These are phyloP conservation scores for Ptyas mucosa DNA, from an alignment of 2,113 vertebrate genomes.

Conservation along the genomic window DNA sequence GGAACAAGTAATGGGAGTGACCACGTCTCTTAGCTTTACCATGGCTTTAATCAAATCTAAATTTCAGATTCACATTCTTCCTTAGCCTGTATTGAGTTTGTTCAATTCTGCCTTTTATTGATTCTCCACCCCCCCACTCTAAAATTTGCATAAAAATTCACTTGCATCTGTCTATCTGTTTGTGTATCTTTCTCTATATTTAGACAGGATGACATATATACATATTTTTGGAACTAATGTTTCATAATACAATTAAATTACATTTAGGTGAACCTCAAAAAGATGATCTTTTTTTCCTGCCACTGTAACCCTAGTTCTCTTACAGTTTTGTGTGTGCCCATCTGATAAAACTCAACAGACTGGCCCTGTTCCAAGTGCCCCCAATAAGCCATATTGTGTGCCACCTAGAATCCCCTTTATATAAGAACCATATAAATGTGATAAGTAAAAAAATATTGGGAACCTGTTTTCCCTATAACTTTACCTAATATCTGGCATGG, in stretches of 20 bases:
- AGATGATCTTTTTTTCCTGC: too few relatives aligned
- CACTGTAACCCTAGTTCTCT: too few relatives aligned
- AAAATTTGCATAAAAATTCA: not conserved
- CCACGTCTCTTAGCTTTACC: not conserved
- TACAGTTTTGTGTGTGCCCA: too few relatives aligned
- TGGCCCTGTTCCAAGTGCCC: too few relatives aligned
- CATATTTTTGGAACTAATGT: not conserved
- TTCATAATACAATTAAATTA: not conserved
- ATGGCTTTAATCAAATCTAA: not conserved
- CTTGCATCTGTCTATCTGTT: too few relatives aligned
- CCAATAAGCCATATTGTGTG: too few relatives aligned
- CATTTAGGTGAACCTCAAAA: not conserved
- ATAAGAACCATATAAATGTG: too few relatives aligned
- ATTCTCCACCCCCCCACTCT: not conserved
- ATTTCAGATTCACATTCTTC: not conserved
- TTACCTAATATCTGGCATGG: too few relatives aligned
- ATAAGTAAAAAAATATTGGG: not conserved
- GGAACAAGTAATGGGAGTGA: too few relatives aligned
- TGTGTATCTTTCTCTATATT: not conserved
- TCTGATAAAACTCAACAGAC: too few relatives aligned
- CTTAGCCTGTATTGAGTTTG: not conserved
- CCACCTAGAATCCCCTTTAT: too few relatives aligned
- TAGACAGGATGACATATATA: not conserved
- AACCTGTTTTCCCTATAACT: not conserved
- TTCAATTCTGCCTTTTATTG: not conserved